Conservation (phyloP, 2,797 vertebrate genomes). For the Sebastes alutus region DNA sequence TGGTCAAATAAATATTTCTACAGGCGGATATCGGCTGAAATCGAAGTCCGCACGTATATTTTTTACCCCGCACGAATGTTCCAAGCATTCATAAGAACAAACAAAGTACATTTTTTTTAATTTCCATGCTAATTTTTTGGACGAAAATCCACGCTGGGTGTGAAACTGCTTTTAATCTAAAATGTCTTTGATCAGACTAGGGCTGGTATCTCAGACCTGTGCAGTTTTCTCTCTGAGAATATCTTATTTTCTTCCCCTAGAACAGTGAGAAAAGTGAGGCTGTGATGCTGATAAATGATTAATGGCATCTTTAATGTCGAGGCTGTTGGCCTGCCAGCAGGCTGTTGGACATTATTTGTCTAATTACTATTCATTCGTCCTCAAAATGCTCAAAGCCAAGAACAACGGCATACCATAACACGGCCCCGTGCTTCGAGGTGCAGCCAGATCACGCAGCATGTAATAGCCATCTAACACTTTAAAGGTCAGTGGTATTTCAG, state of each 20-base stretch:
- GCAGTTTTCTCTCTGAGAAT: not conserved
- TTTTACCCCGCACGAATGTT: no score
- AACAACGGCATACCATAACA: not conserved
- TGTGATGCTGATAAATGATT: constrained; percentile 19
- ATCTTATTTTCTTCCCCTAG: not conserved
- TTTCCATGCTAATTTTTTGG: no score
- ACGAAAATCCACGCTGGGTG: no score
- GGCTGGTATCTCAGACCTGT: not conserved
- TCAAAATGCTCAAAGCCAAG: constrained; percentile 28
- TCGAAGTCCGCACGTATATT: no score
- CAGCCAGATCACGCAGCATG: constrained; percentile 30
- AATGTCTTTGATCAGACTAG: not conserved
- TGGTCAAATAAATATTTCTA: no score
- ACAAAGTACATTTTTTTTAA: no score
- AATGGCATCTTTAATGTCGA: constrained; percentile 50
- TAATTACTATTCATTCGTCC: constrained; percentile 48
- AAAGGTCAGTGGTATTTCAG: constrained; percentile 70
- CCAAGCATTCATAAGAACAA: no score
- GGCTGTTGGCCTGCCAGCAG: constrained; percentile 17
- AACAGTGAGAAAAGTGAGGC: not conserved
- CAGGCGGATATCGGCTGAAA: no score
- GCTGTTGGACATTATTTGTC: constrained; percentile 29
- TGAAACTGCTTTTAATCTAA: not conserved
- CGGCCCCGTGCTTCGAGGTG: constrained; percentile 12
- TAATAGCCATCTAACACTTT: constrained; percentile 49